These are phyloP conservation scores for Megaceryle maxima DNA, from an alignment of 2,113 vertebrate species.

Conservation along the genomic window DNA sequence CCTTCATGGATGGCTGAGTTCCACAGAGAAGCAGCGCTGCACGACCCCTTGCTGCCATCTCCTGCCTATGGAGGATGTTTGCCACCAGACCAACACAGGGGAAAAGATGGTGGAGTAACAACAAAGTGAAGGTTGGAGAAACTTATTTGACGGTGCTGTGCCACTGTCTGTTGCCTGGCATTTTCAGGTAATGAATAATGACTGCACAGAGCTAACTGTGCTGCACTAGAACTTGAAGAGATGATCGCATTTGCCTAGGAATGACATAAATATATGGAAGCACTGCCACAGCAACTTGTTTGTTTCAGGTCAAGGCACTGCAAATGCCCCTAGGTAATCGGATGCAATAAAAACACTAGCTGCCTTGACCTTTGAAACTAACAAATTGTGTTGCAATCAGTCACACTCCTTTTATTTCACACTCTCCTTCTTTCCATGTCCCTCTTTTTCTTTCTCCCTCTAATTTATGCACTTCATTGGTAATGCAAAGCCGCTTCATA, in stretches of 20 bases:
- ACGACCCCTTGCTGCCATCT: not conserved
- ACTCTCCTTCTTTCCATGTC: not conserved
- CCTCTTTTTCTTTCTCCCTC: not conserved
- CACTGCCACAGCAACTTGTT: not conserved
- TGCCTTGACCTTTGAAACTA: conserved; percentile 51
- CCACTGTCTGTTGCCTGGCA: not conserved
- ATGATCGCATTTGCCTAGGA: not conserved
- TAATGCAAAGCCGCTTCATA: not conserved
- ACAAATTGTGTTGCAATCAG: conserved; percentile 18
- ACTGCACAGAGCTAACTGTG: not conserved
- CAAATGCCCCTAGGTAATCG: conserved; percentile 19
- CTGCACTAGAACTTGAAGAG: not conserved
- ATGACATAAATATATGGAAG: conserved; percentile 25
- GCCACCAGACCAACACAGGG: not conserved
- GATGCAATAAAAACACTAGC: conserved; percentile 11
- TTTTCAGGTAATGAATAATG: conserved; percentile 12
- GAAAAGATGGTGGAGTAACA: not conserved
- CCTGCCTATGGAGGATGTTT: not conserved
- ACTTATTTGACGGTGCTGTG: not conserved
- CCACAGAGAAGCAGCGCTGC: not conserved
- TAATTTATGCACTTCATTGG: conserved; percentile 5
- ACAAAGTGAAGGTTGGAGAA: not conserved
- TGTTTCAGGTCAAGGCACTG: conserved; percentile 33
- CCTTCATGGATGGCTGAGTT: not conserved
- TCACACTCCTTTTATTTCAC: not conserved